Evolutionary conservation across 2,113 vertebrate species (phyloP), one percentile per base, ranked within the genome.

Genomic region (Megalops atlanticus): DNA sequence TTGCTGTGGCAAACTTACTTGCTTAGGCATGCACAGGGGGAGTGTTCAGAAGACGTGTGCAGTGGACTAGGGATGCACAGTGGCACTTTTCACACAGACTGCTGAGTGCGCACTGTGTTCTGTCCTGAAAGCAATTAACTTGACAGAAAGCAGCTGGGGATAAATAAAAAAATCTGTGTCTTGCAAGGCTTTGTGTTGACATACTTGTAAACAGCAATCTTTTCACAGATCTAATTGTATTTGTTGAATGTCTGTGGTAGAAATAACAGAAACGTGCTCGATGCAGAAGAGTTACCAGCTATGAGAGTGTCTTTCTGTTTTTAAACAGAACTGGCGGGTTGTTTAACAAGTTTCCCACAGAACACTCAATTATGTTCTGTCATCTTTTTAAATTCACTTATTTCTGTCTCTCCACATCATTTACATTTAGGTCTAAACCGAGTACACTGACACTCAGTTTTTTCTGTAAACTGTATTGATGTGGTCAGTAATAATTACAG

Each of bases 121-220:
- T 74, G 79, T 72, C 71, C 74, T 83, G 79, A 83, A 88, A 82
- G 85, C 86, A 81, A 81, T n/a, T 80, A 86, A 83, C 81, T 85
- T 82, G 84, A 82, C 73, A 72, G 39, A 73, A 77, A 81, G 80
- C 86, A 86, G 85, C 78, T 77, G 38, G n/a, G 77, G 49, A 89
- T 92, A 91, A 94, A 93, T 91, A 86, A 85, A 88, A 88, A 84
- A 14, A 86, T 89, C 82, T 93, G 87, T 92, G 77, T 83, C 77
- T 39, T 38, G 39, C 54, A 75, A 21, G 11, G 84, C 84, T 89
- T 85, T 47, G 49, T 88, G 77, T 80, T 77, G 58, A 80, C 74
- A 31, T 43, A 85, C 86, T 73, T 81, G 84, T 88, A 90, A 92
- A 92, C 88, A 90, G 0, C 87, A 43, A 31, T 36, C 11, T 35